Percentiles rank a stretch among this genome's conserved stretches.
These are phyloP conservation scores for Doryteuthis pealeii DNA, from an alignment of 1,140 invertebrate genomes.

Conservation along the genomic window DNA sequence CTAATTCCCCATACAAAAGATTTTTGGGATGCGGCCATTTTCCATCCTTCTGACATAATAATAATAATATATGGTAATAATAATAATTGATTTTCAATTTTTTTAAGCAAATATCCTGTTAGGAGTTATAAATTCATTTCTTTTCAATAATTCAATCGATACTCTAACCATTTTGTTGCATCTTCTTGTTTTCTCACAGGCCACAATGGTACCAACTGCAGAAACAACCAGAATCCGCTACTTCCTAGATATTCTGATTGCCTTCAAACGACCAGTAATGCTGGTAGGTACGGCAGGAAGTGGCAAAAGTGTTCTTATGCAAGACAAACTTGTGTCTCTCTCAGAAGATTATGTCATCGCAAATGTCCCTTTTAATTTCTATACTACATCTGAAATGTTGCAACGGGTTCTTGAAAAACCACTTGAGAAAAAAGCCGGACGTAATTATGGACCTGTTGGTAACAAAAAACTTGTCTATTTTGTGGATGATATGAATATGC, in stretches of 20 bases:
- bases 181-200: conserved; percentile 60
- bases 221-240: conserved; percentile 88
- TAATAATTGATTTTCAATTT: too few species aligned
- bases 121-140: too few species aligned
- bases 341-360: conserved; percentile 85
- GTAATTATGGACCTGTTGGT: conserved; percentile 93
- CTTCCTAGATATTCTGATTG: conserved; percentile 88
- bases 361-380: conserved; percentile 95
- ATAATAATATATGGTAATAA: too few species aligned
- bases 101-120: too few species aligned
- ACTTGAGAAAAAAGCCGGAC: conserved; percentile 94
- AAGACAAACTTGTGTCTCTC: conserved; percentile 81
- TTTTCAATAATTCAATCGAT: too few species aligned
- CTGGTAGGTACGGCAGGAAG: conserved; percentile 82
- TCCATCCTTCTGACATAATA: too few species aligned
- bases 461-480: conserved; percentile 95
- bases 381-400: conserved; percentile 94
- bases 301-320: conserved; percentile 64
- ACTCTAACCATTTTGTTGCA: too few species aligned
- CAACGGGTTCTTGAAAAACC: conserved; percentile 93
- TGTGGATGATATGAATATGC: conserved; percentile 98
- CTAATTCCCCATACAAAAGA: too few species aligned
- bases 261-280: conserved; percentile 87
- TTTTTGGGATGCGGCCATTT: too few species aligned
- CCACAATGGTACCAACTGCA: conserved; percentile 87